A percentile compares a stretch with the other conserved stretches of the same genome.
Conservation (phyloP, 2,113 vertebrate species). For the Xenopus tropicalis region UCB_Xtro_10.0 CM004448.2:38507001-38507500, state of each 20-base stretch:
- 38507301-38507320: slow-evolving; percentile 7
- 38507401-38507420: too few species aligned
- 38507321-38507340: neutral
- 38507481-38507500: too few species aligned
- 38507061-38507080: slow-evolving; percentile 28
- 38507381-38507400: too few species aligned
- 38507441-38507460: too few species aligned
- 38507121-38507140: slow-evolving; percentile 31
- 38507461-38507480: too few species aligned
- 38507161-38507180: slow-evolving; percentile 20
- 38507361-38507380: too few species aligned
- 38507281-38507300: neutral
- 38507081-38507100: slow-evolving; percentile 11
- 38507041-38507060: slow-evolving; percentile 6
- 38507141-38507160: slow-evolving; percentile 33
- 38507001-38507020: slow-evolving; percentile 7
- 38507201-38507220: slow-evolving; percentile 22
- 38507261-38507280: slow-evolving; percentile 31
- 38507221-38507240: slow-evolving; percentile 18
- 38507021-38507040: slow-evolving; percentile 23
- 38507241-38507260: slow-evolving; percentile 23
- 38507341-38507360: too few species aligned
- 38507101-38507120: slow-evolving; percentile 25
- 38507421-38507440: too few species aligned
- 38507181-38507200: slow-evolving; percentile 37